A percentile compares a stretch with the other conserved stretches of the same genome.
Evolutionary conservation across 2,888 invertebrate genomes (phyloP).

Genomic region (Vanessa cardui): DNA sequence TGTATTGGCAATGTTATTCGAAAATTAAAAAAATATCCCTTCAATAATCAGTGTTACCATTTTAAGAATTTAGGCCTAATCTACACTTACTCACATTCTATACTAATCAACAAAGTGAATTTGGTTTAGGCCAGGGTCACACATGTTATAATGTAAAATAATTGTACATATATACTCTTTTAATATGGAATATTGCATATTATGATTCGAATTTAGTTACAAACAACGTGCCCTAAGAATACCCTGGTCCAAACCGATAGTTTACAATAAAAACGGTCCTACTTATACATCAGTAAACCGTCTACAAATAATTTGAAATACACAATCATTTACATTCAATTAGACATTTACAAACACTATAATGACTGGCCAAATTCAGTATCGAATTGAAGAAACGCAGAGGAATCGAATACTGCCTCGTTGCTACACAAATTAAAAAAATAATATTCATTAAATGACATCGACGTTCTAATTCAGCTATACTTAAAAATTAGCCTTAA

Average conservation of each 20-base stretch:
- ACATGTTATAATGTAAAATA: constrained; percentile 12
- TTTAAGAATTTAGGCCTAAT: constrained; percentile 55
- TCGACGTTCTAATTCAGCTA: constrained; percentile 55
- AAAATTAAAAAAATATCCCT: constrained; percentile 2
- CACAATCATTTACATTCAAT: constrained; percentile 12
- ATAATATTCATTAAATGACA: constrained; percentile 67
- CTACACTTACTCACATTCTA: constrained; percentile 47
- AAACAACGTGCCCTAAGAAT: neutral
- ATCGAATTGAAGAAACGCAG: constrained; percentile 42
- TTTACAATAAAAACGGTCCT: constrained; percentile 7
- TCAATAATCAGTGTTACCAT: constrained; percentile 21
- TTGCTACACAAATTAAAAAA: constrained; percentile 76
- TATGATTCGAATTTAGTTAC: neutral
- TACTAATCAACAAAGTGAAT: constrained; percentile 24
- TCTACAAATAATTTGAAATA: constrained; percentile 14
- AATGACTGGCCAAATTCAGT: constrained; percentile 45
- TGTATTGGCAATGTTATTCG: constrained; percentile 6
- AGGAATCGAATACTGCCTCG: constrained; percentile 72
- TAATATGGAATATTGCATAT: constrained; percentile 13
- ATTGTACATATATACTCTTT: constrained; percentile 5
- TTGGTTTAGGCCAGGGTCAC: constrained; percentile 16
- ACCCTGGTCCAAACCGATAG: constrained; percentile 14
- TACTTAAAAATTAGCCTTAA: constrained; percentile 72
- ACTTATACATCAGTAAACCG: constrained; percentile 2
- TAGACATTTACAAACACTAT: constrained; percentile 57